Percentiles rank a stretch among this genome's conserved stretches.
Evolutionary conservation across 2,888 invertebrate species (phyloP).

Genomic region (Luperina testacea): DNA sequence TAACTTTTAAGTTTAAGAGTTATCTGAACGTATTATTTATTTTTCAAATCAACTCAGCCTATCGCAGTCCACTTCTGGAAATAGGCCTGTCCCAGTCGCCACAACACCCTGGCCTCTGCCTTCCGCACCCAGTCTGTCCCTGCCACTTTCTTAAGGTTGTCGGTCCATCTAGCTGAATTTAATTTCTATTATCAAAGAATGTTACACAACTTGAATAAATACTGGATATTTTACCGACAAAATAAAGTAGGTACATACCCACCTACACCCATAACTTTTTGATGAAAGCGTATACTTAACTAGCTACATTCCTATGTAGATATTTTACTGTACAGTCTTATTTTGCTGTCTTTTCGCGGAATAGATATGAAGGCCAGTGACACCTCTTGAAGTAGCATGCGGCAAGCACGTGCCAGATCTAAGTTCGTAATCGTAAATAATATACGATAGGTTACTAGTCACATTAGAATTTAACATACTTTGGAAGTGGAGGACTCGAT

Average conservation of each 20-base stretch:
- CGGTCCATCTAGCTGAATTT: too few relatives aligned
- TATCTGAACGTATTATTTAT: too few relatives aligned
- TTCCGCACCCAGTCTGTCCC: neutral
- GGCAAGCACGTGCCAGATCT: slow-evolving; percentile 42
- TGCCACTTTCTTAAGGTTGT: too few relatives aligned
- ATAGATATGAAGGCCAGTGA: slow-evolving; percentile 54
- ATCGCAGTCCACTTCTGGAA: neutral
- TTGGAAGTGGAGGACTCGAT: neutral
- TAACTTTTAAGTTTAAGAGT: neutral
- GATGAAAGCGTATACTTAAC: neutral
- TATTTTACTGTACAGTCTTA: slow-evolving; percentile 22
- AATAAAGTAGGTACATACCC: neutral
- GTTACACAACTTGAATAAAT: neutral
- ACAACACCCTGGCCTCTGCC: neutral
- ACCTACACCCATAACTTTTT: neutral
- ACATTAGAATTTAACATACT: slow-evolving; percentile 28
- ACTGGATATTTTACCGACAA: neutral
- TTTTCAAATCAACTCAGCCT: neutral
- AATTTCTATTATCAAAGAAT: neutral
- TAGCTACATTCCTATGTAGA: neutral
- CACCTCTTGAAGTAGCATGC: slow-evolving; percentile 42
- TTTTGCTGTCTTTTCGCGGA: slow-evolving; percentile 25
- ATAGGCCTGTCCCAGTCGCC: neutral
- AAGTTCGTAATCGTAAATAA: slow-evolving; percentile 39
- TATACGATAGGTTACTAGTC: slow-evolving; percentile 25